A percentile compares a stretch with the other conserved stretches of the same genome.
These are phyloP conservation scores for Caenorhabditis brenneri DNA, from an alignment of 1,140 invertebrate genomes.

Conservation along the genomic window DNA sequence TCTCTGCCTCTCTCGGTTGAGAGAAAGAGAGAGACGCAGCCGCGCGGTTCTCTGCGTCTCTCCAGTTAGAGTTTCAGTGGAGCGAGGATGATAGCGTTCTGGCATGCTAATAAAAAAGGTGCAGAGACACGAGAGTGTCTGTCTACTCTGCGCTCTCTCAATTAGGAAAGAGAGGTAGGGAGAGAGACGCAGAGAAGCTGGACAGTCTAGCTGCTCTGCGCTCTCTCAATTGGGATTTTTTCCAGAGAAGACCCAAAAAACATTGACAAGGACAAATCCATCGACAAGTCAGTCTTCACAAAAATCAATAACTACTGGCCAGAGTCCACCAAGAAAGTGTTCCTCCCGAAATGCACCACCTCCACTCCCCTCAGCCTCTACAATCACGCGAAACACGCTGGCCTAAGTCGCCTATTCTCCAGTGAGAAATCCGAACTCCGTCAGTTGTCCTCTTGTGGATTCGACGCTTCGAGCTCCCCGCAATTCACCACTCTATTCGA, in stretches of 20 bases:
- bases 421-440: conserved; percentile 5
- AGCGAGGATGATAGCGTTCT: too few relatives aligned
- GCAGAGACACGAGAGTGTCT: too few relatives aligned
- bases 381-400: background rate
- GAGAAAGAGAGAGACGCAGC: too few relatives aligned
- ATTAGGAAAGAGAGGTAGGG: too few relatives aligned
- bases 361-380: background rate
- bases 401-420: background rate
- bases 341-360: background rate
- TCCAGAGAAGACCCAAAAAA: background rate
- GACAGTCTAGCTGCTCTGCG: too few relatives aligned
- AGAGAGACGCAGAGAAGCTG: too few relatives aligned
- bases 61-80: too few relatives aligned
- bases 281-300: background rate
- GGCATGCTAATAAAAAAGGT: too few relatives aligned
- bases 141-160: too few relatives aligned
- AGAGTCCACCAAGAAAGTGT: background rate
- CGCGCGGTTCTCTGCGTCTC: too few relatives aligned
- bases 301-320: background rate
- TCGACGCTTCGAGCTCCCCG: background rate
- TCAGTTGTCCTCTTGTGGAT: background rate
- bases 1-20: too few relatives aligned
- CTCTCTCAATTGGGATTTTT: background rate
- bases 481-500: conserved; percentile 14
- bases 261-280: background rate